A percentile compares a stretch with the other conserved stretches of the same genome.
These are phyloP conservation scores for Dysmachus trigonus DNA, from an alignment of 2,888 invertebrate species.

Conservation along the genomic window DNA sequence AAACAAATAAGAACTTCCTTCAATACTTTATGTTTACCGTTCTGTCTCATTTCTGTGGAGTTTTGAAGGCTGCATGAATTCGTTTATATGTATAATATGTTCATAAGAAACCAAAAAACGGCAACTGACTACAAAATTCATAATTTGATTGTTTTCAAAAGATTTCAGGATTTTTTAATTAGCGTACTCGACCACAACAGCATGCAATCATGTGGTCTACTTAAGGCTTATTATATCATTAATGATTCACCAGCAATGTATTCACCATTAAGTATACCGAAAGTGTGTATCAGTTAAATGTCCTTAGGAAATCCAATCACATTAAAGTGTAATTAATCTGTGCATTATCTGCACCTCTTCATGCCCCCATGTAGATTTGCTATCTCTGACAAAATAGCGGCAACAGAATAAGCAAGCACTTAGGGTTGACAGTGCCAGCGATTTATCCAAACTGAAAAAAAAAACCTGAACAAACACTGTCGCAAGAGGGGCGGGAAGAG, in stretches of 20 bases:
- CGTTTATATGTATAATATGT: background rate
- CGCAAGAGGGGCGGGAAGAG: background rate
- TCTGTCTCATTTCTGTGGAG: background rate
- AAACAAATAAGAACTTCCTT: background rate
- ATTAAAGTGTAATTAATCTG: constrained; percentile 9
- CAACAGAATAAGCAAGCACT: background rate
- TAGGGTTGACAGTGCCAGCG: background rate
- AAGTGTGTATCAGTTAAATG: background rate
- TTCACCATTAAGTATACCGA: background rate
- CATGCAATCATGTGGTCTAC: background rate
- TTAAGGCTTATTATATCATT: background rate
- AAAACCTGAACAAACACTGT: background rate
- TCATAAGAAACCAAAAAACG: background rate
- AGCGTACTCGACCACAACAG: background rate
- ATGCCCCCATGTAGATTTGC: background rate
- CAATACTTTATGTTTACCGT: background rate
- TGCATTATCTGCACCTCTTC: background rate
- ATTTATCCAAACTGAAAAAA: background rate
- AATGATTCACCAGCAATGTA: background rate
- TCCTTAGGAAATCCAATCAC: background rate
- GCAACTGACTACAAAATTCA: background rate
- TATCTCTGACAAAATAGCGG: background rate
- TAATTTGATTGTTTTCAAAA: background rate
- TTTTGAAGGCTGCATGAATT: too few relatives aligned
- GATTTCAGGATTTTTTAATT: background rate